These are phyloP conservation scores for Drosophila paucipuncta DNA, from an alignment of 2,888 invertebrate genomes.

Conservation along the genomic window DNA sequence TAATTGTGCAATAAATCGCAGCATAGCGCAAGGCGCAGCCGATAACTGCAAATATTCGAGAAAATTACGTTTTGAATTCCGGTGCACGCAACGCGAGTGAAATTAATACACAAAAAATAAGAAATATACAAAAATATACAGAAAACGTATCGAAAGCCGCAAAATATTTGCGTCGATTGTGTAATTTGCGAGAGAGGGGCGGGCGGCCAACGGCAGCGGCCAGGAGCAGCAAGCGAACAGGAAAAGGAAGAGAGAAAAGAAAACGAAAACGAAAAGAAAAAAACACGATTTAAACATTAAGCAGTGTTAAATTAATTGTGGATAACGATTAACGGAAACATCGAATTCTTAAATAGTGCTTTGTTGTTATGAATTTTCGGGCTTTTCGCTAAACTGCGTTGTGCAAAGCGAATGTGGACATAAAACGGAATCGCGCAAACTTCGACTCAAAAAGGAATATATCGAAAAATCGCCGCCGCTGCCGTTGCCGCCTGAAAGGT, in stretches of 20 bases:
- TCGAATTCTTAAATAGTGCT: slow-evolving; percentile 26
- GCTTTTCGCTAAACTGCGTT: slow-evolving; percentile 59
- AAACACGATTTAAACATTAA: slow-evolving; percentile 11
- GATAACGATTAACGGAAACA: slow-evolving; percentile 20
- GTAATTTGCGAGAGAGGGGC: slow-evolving; percentile 59
- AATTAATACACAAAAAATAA: slow-evolving; percentile 1
- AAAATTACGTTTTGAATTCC: slow-evolving; percentile 7
- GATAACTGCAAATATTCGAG: slow-evolving; percentile 5
- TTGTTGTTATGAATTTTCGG: slow-evolving; percentile 39
- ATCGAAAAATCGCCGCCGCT: slow-evolving; percentile 61
- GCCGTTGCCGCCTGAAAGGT: slow-evolving; percentile 70
- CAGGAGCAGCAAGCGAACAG: slow-evolving; percentile 30
- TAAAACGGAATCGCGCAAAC: slow-evolving; percentile 59
- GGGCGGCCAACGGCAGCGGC: slow-evolving; percentile 72
- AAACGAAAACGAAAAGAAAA: not conserved
- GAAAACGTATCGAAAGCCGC: slow-evolving; percentile 35
- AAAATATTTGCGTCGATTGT: slow-evolving; percentile 59
- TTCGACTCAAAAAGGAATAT: slow-evolving; percentile 51
- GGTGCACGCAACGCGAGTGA: slow-evolving; percentile 58
- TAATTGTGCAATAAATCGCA: slow-evolving; percentile 64
- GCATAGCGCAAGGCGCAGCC: slow-evolving; percentile 38
- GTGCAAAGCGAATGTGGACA: slow-evolving; percentile 58
- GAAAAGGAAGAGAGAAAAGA: slow-evolving; percentile 5
- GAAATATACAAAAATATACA: not conserved
- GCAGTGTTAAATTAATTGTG: slow-evolving; percentile 12